Evolutionary conservation across 2,888 invertebrate species (phyloP), one percentile per base, ranked within the genome.

Genomic region (Agrotis segetum): DNA sequence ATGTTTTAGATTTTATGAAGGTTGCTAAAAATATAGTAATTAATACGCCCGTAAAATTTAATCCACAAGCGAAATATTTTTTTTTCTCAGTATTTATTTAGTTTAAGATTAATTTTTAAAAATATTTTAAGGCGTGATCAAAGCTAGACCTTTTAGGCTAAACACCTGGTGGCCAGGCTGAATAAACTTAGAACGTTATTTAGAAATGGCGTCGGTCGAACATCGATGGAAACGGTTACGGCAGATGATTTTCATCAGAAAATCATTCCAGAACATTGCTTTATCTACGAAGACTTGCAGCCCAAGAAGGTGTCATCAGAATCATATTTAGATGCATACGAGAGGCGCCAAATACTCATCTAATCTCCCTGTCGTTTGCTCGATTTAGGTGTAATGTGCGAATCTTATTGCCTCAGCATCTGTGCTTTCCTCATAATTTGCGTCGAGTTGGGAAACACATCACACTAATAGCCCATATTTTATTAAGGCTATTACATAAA

Each of bases 351-450:
- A 88, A 87, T 85, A 90, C 87, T 89, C 92, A 89, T 90, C 89
- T 92, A 92, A 93, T 91, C 90, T 85, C 88, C 73, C 67, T 65
- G 83, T 89, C 90, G 85, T 91, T 91, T 90, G 85, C 85, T 69
- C 85, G 85, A 88, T 87, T 88, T 86, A 77, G 24, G 83, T 81
- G 86, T 91, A 89, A 90, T 86, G 86, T 86, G 83, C 77, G 85
- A 86, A 88, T 87, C 88, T 90, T 90, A 92, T 91, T 88, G 89
- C 90, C 85, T 83, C 75, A 84, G 89, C 93, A 93, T 93, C 92
- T 94, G 93, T 85, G 91, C 89, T 89, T 89, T 89, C 88, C 89
- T 89, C 91, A 88, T 91, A 91, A 93, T 94, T 90, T 92, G 89
- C 87, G 83, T 84, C 78, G 87, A 87, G 88, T 89, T 85, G 87